Base-by-base conservation (phyloP, 2,888 invertebrate species). In the Drosophila tanythrix region DNA sequence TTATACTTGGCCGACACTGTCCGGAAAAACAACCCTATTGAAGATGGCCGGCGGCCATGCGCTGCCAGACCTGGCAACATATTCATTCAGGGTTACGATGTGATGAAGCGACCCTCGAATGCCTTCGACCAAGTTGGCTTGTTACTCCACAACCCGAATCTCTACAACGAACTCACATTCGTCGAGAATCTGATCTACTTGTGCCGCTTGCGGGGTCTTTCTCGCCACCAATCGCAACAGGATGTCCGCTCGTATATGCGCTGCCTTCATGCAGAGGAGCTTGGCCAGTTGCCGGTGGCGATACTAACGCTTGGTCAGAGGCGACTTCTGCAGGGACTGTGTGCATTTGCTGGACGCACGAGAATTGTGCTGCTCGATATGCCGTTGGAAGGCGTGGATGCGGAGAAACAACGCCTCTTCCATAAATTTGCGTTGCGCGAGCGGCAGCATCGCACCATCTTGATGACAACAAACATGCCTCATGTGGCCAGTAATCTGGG, bases 401-500 rank as follows among this genome's bases (percentile, higher is more conserved):
- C 64, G 2, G 36, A 50, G 0, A 73, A 65, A 25, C 56, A 38
- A 51, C 93, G 96, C 60, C 95, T 95, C 15, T 94, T 97, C 2
- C 97, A 97, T 97, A 95, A 96, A 76, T 93, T 98, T 48, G 92
- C 97, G 55, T 95, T 96, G 91, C 93, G 93, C 74, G 95, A 96
- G 79, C 95, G 96, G 87, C 93, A 93, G 83, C 95, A 95, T 50
- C 94, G 97, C 18, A 96, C 97, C 0, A 95, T 98, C 92, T 94
- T 98, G 57, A 93, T 97, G 53, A 96, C 97, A 0, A 96, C 97
- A 0, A 96, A 97, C 92, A 96, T 96, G 91, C 97, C 97, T 96
- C 96, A 97, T 88, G 97, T 97, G 92, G 97, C 97, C 1, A 97
- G 97, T 91, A 94, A 96, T 66, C 94, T 97, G 2, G 97, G 97